These are phyloP conservation scores for Cloeon dipterum DNA, from an alignment of 2,888 invertebrate genomes.

Conservation along the genomic window DNA sequence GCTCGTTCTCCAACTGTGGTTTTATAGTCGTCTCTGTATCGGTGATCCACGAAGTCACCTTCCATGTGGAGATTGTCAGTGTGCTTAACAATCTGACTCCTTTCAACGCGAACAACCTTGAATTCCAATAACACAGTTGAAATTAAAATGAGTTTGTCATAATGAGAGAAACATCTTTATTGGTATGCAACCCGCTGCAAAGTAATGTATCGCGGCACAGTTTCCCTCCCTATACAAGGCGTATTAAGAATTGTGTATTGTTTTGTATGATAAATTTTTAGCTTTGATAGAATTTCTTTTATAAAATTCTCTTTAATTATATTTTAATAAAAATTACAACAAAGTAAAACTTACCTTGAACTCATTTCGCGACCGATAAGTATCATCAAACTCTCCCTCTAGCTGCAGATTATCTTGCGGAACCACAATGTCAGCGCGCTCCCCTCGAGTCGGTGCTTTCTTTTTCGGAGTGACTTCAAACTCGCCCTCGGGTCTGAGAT, in stretches of 20 bases:
- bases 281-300: too few relatives aligned
- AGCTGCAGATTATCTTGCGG: conserved; percentile 3
- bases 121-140: too few relatives aligned
- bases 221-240: too few relatives aligned
- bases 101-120: conserved; percentile 27
- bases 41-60: conserved; percentile 22
- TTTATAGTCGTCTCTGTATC: conserved; percentile 23
- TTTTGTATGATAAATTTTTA: too few relatives aligned
- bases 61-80: conserved; percentile 33
- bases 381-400: not conserved
- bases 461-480: conserved; percentile 18
- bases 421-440: conserved; percentile 27
- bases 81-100: conserved; percentile 28
- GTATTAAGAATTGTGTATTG: too few relatives aligned
- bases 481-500: conserved; percentile 21
- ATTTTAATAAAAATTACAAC: too few relatives aligned
- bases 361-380: not conserved
- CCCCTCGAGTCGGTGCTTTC: conserved; percentile 20
- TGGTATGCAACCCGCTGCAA: too few relatives aligned
- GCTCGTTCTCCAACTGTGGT: conserved; percentile 11
- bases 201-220: too few relatives aligned
- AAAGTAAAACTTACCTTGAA: too few relatives aligned
- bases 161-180: too few relatives aligned
- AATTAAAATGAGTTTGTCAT: too few relatives aligned
- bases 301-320: too few relatives aligned